Evolutionary conservation across 2,113 vertebrate genomes (phyloP), one percentile per base, ranked within the genome.

Genomic region (Boleophthalmus pectinirostris): DNA sequence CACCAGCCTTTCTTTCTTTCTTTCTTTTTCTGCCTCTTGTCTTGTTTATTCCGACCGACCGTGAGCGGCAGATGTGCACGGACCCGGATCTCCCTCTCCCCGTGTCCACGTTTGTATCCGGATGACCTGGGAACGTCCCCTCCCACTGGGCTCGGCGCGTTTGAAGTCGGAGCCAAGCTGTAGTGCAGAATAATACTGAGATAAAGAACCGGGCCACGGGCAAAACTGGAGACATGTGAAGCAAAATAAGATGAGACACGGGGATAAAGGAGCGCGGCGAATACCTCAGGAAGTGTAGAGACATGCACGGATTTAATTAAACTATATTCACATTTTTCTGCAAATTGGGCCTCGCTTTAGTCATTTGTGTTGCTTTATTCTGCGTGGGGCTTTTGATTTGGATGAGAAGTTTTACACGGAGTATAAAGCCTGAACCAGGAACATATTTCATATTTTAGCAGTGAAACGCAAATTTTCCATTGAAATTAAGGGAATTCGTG

Each of bases 91-190:
- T 35, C 8, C 5, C 60, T 20, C 15, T 33, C 15, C 16, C 15
- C 45, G 24, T 33, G 33, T 67, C n/a, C 69, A 51, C 61, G 68
- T 51, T 57, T 69, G 57, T 72, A 69, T 78, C 70, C 69, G 46
- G 9, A 61, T 75, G 54, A 69, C 78, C 77, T 81, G 74, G 74
- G 78, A 82, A 82, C 68, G 78, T 75, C 73, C 70, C 77, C 49
- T 80, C 66, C 66, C 24, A 53, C 72, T 66, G 49, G 75, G 76
- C 60, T 29, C 18, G 54, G 68, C 69, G 68, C 70, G 33, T 84
- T 75, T 82, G 73, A 83, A 74, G 77, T 72, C 20, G 54, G 14
- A 65, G 69, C 21, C 74, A 69, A 57, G 60, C 69, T 72, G 70
- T 12, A 47, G 58, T 73, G 66, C 9, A 60, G 73, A 79, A 77